These are phyloP conservation scores for Henricia sp. DNA, from an alignment of 53 echinoderm and acorn worm species.

Conservation along the genomic window DNA sequence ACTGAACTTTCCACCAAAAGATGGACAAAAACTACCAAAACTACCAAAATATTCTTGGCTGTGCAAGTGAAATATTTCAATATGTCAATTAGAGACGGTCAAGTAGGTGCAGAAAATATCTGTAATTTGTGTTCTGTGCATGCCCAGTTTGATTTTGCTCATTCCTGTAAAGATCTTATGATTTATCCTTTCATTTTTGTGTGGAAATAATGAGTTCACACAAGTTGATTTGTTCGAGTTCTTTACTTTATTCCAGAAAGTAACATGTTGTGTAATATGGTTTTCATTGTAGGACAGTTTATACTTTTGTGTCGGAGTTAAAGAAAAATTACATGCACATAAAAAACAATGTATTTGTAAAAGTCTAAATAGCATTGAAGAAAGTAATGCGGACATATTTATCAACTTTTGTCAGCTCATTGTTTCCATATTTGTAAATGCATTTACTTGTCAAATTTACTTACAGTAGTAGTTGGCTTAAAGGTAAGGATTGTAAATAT, in stretches of 20 bases:
- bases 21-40: no score
- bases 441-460: background rate
- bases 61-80: no score
- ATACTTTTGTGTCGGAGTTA: background rate
- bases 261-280: background rate
- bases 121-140: no score
- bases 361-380: background rate
- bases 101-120: no score
- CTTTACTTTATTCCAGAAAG: background rate
- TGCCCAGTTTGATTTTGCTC: background rate
- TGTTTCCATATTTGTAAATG: background rate
- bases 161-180: no score
- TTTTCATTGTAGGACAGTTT: background rate
- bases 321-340: background rate
- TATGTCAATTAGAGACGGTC: no score
- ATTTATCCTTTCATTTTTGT: background rate
- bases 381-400: background rate
- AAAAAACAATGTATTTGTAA: background rate
- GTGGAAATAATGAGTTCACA: slow-evolving; percentile 33
- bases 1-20: no score
- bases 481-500: slow-evolving; percentile 61
- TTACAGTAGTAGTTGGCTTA: slow-evolving; percentile 3
- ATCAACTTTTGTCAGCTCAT: slow-evolving; percentile 48
- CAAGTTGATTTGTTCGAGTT: slow-evolving; percentile 9
- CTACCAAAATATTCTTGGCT: no score